Conservation (phyloP, 2,113 vertebrate species). For the Maccullochella peelii region DNA sequence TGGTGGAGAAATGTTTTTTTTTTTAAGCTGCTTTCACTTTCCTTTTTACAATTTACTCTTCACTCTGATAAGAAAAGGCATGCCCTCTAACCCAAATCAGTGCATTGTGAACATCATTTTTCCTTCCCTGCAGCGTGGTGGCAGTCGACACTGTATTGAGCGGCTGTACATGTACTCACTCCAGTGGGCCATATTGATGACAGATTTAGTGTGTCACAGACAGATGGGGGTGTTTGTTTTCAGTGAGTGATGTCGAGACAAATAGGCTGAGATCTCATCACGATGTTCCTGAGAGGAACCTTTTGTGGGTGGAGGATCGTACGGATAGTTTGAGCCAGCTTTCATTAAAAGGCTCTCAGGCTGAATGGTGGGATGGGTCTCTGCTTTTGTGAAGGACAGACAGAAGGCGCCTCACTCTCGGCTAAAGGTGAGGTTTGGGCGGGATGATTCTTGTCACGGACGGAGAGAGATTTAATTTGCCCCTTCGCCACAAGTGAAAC, state of each 20-base stretch:
- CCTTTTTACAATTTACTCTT: slow-evolving; percentile 6
- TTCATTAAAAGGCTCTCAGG: slow-evolving; percentile 67
- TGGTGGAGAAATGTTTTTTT: background rate
- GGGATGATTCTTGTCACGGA: slow-evolving; percentile 34
- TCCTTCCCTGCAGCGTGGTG: background rate
- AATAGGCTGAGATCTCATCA: slow-evolving; percentile 78
- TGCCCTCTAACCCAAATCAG: background rate
- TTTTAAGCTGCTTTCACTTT: background rate
- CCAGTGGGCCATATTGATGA: slow-evolving; percentile 47
- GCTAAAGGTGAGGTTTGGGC: slow-evolving; percentile 33
- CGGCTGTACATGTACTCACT: slow-evolving; percentile 38
- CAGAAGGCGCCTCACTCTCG: background rate
- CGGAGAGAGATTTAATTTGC: slow-evolving; percentile 58
- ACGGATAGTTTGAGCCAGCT: slow-evolving; percentile 49
- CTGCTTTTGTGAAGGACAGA: slow-evolving; percentile 37
- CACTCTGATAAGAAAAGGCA: background rate
- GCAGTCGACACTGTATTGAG: slow-evolving; percentile 21
- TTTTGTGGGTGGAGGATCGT: slow-evolving; percentile 41
- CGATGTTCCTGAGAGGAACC: slow-evolving; percentile 51
- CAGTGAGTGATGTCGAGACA: slow-evolving; percentile 74
- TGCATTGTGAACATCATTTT: background rate
- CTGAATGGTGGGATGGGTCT: slow-evolving; percentile 40
- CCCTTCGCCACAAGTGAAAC: slow-evolving; percentile 40
- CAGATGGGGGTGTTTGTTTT: slow-evolving; percentile 73
- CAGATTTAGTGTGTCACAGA: slow-evolving; percentile 66